phyloP scores from a whole-genome alignment of 2,797 vertebrate species.

The Syngnathus rostellatus region DNA sequence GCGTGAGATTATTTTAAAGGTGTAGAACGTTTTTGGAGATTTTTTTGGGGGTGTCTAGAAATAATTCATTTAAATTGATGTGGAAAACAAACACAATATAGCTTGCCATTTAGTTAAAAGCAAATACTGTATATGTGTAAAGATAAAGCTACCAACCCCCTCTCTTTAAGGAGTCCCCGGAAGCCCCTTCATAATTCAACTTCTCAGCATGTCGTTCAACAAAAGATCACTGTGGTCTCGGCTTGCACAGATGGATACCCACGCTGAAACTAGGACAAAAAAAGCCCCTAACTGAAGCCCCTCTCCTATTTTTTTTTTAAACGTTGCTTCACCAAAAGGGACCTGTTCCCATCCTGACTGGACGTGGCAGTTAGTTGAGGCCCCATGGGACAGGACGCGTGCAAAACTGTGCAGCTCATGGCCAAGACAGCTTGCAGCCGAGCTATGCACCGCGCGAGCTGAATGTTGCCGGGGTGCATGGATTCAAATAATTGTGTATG shows the following conservation, averaged over 20 bases:
- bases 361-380: conserved; percentile 60
- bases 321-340: conserved; percentile 9
- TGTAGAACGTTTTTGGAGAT: no score
- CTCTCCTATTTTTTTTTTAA: conserved; percentile 13
- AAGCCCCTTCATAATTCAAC: conserved; percentile 10
- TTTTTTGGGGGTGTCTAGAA: no score
- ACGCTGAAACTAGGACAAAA: conserved; percentile 67
- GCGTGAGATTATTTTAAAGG: not conserved
- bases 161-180: no score
- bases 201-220: conserved; percentile 29
- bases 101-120: not conserved
- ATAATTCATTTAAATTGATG: no score
- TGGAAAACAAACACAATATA: not conserved
- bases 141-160: not conserved
- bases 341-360: conserved; percentile 38
- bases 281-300: conserved; percentile 56
- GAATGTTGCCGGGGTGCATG: not conserved
- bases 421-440: not conserved
- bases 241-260: conserved; percentile 69
- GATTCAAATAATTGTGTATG: not conserved
- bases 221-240: conserved; percentile 46
- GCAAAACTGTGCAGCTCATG: conserved; percentile 24
- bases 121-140: no score
- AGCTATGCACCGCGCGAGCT: not conserved
- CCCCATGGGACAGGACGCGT: conserved; percentile 56